Conservation (phyloP, 2,113 vertebrate species). For the Tympanuchus pallidicinctus region DNA sequence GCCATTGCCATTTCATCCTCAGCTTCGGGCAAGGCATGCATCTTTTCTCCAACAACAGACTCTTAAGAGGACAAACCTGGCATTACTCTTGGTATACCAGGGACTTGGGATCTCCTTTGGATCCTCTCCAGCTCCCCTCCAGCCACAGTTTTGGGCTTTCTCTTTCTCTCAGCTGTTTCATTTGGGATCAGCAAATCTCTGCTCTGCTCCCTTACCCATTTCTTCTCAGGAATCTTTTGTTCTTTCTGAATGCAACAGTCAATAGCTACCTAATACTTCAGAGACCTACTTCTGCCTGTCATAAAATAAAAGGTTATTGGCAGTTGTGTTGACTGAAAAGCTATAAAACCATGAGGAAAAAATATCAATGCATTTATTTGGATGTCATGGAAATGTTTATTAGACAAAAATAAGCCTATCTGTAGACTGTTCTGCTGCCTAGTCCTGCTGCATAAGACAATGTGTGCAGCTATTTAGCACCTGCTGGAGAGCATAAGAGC, state of each 20-base stretch:
- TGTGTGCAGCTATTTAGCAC: neutral
- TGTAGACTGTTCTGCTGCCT: neutral
- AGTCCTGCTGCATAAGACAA: neutral
- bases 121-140: neutral
- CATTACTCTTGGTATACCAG: neutral
- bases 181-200: neutral
- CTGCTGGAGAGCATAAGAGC: neutral
- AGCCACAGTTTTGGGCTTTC: neutral
- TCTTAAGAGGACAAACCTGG: neutral
- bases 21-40: fast-evolving
- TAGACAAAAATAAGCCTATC: neutral
- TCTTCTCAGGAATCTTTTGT: conserved; percentile 10
- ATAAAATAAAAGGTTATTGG: neutral
- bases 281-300: neutral
- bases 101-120: neutral
- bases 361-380: neutral
- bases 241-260: neutral
- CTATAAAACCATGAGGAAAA: neutral
- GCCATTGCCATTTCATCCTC: neutral
- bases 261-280: neutral
- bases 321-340: neutral
- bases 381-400: neutral
- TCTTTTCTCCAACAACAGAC: neutral
- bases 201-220: neutral
- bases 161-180: neutral